A percentile compares a stretch with the other conserved stretches of the same genome.
Evolutionary conservation across 2,888 invertebrate species (phyloP).

Genomic region (Rugalucina vietnamica): DNA sequence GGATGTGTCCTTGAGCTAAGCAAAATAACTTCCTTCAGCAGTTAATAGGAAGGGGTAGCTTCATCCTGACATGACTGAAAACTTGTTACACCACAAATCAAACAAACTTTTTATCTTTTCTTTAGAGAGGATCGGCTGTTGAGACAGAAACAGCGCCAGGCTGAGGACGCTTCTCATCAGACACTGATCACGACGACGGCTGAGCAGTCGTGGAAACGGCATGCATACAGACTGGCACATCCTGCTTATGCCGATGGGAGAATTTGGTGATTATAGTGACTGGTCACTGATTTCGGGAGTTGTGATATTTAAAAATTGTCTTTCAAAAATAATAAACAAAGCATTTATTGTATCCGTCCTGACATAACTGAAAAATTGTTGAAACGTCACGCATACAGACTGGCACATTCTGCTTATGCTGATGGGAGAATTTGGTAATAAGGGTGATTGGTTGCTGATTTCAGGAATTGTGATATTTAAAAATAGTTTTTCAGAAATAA

Average conservation of each 20-base stretch:
- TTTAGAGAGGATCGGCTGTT: conserved; percentile 71
- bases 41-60: too few relatives aligned
- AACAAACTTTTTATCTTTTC: background rate
- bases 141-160: conserved; percentile 61
- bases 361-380: conserved; percentile 75
- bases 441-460: too few relatives aligned
- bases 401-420: conserved; percentile 80
- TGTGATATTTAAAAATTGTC: too few relatives aligned
- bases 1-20: too few relatives aligned
- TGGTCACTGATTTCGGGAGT: too few relatives aligned
- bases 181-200: conserved; percentile 72
- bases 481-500: too few relatives aligned
- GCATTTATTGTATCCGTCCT: too few relatives aligned
- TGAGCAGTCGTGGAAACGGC: conserved; percentile 78
- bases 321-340: too few relatives aligned
- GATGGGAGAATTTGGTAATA: conserved; percentile 80
- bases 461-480: too few relatives aligned
- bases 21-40: too few relatives aligned
- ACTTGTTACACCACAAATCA: too few relatives aligned
- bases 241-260: conserved; percentile 81
- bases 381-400: conserved; percentile 79
- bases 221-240: conserved; percentile 79
- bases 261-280: conserved; percentile 80
- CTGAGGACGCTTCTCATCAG: conserved; percentile 72
- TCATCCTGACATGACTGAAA: too few relatives aligned